Evolutionary conservation across 2,113 vertebrate species (phyloP), one percentile per base, ranked within the genome.

Genomic region (Hiodon alosoides): DNA sequence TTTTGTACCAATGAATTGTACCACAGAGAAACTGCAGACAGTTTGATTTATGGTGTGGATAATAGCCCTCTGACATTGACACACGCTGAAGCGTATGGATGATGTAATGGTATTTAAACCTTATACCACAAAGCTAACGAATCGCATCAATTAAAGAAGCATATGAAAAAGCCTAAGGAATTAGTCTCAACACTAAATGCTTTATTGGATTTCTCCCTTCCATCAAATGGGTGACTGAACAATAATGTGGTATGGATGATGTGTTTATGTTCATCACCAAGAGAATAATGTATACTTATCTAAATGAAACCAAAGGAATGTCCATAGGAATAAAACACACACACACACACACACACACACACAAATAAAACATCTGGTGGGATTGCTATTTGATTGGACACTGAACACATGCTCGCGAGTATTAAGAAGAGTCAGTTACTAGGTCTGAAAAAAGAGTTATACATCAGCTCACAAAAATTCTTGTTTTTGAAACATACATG

Each of bases 161-260:
- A 9, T 17, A 72, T 6, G 72, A 76, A 65, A 72, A 51, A 62
- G n/a, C 57, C 17, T 70, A 69, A 68, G 50, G 52, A 76, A 71
- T 72, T 69, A 55, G 14, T 64, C 67, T 54, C 31, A 71, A 76
- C 51, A 51, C 68, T 13, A 66, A 67, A 76, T 51, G 51, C 59
- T 53, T 69, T 62, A 61, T 71, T 54, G 75, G 59, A 62, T 64
- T 76, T 69, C 50, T 70, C 31, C 14, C 61, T 70, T 16, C 71
- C 60, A 64, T 11, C 48, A 64, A 62, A 53, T 17, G 52, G 53
- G 51, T 60, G 64, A 57, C 31, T 75, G 52, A 47, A 8, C 51
- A 67, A 57, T 57, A 74, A 74, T 74, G 73, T 65, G 61, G 13
- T 55, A 16, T 4, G 4, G 5, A 52, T 51, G 62, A 14, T 62